Evolutionary conservation across 1,140 invertebrate species (phyloP), one percentile per base, ranked within the genome.

Genomic region (Tetranychus urticae): DNA sequence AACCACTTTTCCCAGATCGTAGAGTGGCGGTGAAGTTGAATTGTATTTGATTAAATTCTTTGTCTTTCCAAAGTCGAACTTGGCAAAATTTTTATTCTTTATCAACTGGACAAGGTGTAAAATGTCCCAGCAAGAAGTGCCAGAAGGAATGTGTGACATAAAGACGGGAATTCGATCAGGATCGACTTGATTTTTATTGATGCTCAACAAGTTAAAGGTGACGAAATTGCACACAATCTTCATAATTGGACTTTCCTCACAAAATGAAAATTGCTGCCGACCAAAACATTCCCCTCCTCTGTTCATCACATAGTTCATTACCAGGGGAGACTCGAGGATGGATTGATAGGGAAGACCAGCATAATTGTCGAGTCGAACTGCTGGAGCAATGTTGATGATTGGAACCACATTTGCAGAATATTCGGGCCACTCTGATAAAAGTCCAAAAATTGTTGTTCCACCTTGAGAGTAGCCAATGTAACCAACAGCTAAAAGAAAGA

Each of bases 331-430:
- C 23, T 52, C n/a, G 5, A 52, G n/a, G 23, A 31, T 31, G 31
- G 8, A n/a, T 2, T 6, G 31, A 23, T 52, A 31, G 7, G 31
- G 23, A 2, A 52, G 31, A n/a, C 31, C 31, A n/a, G 8, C 13
- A 23, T 52, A 23, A 52, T 6, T 52, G 2, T 33, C n/a, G 23
- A 52, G n/a, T 52, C 31, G 50, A 52, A 31, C 31, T 0, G 50
- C 50, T 31, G 61, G 63, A 68, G n/a, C 14, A n/a, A 52, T 31
- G 5, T 8, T 23, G 31, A 52, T 52, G n/a, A 52, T n/a, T 6
- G 50, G 50, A 23, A n/a, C n/a, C 2, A 52, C 5, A n/a, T 31
- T 6, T 23, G 5, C 7, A 1, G 50, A n/a, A 52, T 52, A 52
- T n/a, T n/a, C 8, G 13, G 50, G 50, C n/a, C 50, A 8, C 8